phyloP scores from a whole-genome alignment of 2,113 vertebrate species.

The Myanophis thanlyinensis region DNA sequence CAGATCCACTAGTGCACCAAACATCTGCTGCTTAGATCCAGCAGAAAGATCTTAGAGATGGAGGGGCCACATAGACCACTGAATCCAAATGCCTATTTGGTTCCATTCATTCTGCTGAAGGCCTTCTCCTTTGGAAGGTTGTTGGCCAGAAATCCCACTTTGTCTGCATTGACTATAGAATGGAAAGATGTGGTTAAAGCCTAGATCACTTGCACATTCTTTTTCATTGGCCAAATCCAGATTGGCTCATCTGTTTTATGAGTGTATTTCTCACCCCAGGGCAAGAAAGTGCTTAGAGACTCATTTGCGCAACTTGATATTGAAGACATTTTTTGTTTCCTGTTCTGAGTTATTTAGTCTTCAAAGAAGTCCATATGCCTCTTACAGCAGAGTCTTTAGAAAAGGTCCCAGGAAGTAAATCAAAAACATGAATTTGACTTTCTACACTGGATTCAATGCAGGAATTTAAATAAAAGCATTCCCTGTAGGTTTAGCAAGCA shows the following conservation, averaged over 20 bases:
- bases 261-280: neutral
- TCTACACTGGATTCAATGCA: neutral
- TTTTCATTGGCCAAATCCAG: no score
- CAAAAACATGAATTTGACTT: neutral
- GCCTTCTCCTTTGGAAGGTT: neutral
- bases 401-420: neutral
- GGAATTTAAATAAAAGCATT: neutral
- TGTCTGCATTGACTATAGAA: neutral
- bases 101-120: neutral
- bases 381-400: neutral
- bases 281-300: neutral
- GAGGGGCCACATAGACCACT: neutral
- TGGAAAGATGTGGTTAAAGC: no score
- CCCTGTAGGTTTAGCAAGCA: neutral
- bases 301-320: neutral
- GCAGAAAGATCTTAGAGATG: neutral
- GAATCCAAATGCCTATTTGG: neutral
- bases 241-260: no score
- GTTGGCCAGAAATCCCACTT: neutral
- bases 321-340: neutral
- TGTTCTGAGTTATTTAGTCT: neutral
- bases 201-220: no score
- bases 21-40: neutral
- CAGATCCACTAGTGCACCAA: no score
- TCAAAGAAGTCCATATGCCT: neutral